Evolutionary conservation across 2,113 vertebrate species (phyloP), one percentile per base, ranked within the genome.

Genomic region (Xyrauchen texanus): DNA sequence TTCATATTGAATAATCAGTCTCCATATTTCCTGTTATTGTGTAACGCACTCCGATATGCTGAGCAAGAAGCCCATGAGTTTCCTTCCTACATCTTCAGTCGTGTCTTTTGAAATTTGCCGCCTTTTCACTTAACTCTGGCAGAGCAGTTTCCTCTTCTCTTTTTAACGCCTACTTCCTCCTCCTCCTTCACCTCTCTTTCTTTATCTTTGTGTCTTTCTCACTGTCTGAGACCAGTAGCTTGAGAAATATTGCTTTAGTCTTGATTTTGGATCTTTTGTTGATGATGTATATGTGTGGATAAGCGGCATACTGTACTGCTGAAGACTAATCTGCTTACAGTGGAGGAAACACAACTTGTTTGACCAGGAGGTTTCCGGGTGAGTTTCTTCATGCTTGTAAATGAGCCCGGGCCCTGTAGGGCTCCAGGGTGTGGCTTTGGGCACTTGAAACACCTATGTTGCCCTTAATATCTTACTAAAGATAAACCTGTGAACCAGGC

Each of bases 111-210:
- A 88, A 88, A 85, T 82, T 89, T 91, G 82, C 80, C 87, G 87
- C 90, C 82, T 73, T 89, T 83, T 76, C 42, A 55, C 52, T n/a
- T 65, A 13, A 0, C 77, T 47, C 73, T 69, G 53, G 77, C 83
- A 68, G 79, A 85, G 85, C 84, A 21, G 85, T 86, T 94, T 93
- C 93, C 92, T 93, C 84, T 90, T 90, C 86, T 85, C 76, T 81
- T 42, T 64, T 64, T 85, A 88, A 91, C 91, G 89, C 93, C 92
- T 87, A 93, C 91, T 94, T 94, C 93, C 93, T 91, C 83, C 21
- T 34, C 3, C 87, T 84, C 82, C 85, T 81, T 76, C 78, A 84
- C 58, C 78, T 78, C 84, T 86, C 70, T 83, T 84, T 86, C 84
- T 85, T 84, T 34, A 34, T 83, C 76, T 81, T 49, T 34, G 82